Evolutionary conservation across 2,888 invertebrate species (phyloP), one percentile per base, ranked within the genome.

Genomic region (Drosophila subquinaria): DNA sequence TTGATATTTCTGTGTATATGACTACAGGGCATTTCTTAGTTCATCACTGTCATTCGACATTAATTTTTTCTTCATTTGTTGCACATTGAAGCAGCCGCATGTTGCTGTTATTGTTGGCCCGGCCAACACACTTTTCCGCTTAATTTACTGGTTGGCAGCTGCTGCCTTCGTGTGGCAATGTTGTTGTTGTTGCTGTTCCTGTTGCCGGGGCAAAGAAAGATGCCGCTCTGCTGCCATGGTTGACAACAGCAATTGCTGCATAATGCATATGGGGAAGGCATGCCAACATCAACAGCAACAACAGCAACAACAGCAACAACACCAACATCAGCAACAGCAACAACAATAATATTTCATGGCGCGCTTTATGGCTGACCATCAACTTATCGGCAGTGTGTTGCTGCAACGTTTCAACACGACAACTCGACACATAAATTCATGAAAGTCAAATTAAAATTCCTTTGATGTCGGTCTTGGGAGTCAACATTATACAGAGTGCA

Each of bases 131-230:
- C 79, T 90, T 91, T 91, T 89, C 84, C 84, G 85, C 90, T 90
- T 88, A 91, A 91, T 91, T 91, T 90, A 86, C 88, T 84, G 85
- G 57, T 73, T 76, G 79, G 71, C 85, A 78, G 85, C 85, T 87
- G 88, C 82, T 80, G 87, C 73, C 76, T 60, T 56, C 51, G 53
- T 51, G 42, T 59, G 60, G 30, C 55, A 38, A 57, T 68, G 65
- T 42, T 73, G 20, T 17, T 17, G 75, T 27, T 55, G 59, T 17
- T 27, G 23, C 23, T 27, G 23, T 27, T 27, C 23, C 27, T 73
- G 75, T 40, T 55, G 59, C 10, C 10, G 48, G 47, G 27, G 8
- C 69, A 69, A 66, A 72, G 68, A 66, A 56, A 65, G 40, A 40
- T 43, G 47, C 48, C 38, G 62, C 65, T 51, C 48, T 20, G 62